Evolutionary conservation across 2,888 invertebrate genomes (phyloP).

Genomic region (Chironomus riparius): DNA sequence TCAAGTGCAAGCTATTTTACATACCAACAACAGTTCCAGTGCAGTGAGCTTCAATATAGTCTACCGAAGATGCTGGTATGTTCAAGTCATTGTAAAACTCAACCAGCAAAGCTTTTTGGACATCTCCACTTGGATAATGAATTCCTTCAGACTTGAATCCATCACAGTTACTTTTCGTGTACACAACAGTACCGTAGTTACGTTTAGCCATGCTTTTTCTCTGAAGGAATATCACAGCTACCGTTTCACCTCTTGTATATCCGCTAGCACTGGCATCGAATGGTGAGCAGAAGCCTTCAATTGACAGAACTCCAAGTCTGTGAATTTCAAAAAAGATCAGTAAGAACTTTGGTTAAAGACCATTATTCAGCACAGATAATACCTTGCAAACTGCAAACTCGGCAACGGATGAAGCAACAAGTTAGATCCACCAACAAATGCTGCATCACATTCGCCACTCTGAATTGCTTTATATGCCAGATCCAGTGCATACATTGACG

Average conservation of each 20-base stretch:
- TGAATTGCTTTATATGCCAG: constrained; percentile 62
- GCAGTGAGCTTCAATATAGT: constrained; percentile 52
- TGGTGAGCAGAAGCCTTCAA: neutral
- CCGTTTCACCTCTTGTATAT: constrained; percentile 44
- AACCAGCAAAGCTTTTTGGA: constrained; percentile 38
- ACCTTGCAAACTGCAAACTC: constrained; percentile 67
- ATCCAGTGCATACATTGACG: constrained; percentile 70
- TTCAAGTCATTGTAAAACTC: constrained; percentile 46
- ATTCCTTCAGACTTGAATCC: constrained; percentile 40
- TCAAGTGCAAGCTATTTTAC: no score
- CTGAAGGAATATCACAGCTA: constrained; percentile 42
- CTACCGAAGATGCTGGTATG: constrained; percentile 45
- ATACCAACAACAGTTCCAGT: constrained; percentile 46
- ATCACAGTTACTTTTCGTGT: constrained; percentile 49
- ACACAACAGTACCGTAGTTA: constrained; percentile 47
- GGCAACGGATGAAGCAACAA: constrained; percentile 72
- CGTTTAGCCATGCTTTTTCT: constrained; percentile 43
- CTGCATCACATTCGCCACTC: constrained; percentile 67
- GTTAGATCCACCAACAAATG: constrained; percentile 73
- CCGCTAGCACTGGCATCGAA: constrained; percentile 35
- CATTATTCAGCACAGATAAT: neutral
- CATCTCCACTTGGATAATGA: constrained; percentile 33
- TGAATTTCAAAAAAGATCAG: no score
- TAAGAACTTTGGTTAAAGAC: no score
- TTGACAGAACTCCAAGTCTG: neutral